Percentiles rank a stretch among this genome's conserved stretches.
Conservation (phyloP, 1,140 invertebrate genomes). For the Monomorium pharaonis region DNA sequence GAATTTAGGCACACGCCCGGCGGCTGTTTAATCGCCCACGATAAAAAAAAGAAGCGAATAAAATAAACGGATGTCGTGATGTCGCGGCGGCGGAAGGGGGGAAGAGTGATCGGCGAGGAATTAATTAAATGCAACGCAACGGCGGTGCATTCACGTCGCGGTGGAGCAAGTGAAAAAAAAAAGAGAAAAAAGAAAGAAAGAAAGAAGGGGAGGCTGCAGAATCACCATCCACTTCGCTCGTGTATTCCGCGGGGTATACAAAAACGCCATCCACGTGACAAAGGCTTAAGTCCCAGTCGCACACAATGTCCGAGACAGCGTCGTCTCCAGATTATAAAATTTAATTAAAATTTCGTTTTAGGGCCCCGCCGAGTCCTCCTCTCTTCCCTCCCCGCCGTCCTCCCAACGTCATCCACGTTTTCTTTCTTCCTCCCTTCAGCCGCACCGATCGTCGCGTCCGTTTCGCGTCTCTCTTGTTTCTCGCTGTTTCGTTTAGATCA, state of each 20-base stretch:
- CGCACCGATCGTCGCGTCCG: neutral
- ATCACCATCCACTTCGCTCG: neutral
- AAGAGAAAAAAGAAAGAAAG: conserved; percentile 34
- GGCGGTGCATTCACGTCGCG: conserved; percentile 48
- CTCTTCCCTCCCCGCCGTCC: neutral
- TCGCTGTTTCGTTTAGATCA: conserved; percentile 37
- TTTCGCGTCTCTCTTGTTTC: conserved; percentile 25
- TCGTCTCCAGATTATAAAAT: conserved; percentile 72
- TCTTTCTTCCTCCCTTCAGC: neutral
- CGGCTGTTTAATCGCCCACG: conserved; percentile 44
- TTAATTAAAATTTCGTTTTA: conserved; percentile 78
- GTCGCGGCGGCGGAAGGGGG: neutral
- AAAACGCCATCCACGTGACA: conserved; percentile 54
- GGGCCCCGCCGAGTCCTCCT: neutral
- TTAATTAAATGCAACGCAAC: conserved; percentile 72
- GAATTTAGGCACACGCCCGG: conserved; percentile 65
- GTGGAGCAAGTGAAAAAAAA: neutral
- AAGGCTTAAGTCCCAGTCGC: conserved; percentile 68
- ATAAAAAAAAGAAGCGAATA: conserved; percentile 19
- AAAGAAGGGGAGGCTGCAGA: neutral
- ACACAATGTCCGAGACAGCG: conserved; percentile 61
- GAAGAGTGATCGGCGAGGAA: conserved; percentile 34
- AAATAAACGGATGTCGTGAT: conserved; percentile 56
- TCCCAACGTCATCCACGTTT: neutral
- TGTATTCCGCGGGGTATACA: conserved; percentile 41